These are phyloP conservation scores for Nibea albiflora DNA, from an alignment of 2,113 vertebrate genomes.

Conservation along the genomic window DNA sequence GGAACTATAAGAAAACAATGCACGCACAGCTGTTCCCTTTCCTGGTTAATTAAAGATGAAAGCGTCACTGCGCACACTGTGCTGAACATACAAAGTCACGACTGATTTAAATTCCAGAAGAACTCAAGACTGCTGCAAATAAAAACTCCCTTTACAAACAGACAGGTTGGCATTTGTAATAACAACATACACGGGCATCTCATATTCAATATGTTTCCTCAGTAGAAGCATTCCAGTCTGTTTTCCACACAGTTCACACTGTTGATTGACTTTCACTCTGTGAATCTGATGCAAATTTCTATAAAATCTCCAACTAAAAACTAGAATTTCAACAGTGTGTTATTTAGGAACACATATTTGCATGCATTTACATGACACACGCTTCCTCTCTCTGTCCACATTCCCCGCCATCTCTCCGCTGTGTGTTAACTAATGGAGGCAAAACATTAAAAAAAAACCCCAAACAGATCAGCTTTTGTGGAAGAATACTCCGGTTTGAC, in stretches of 20 bases:
- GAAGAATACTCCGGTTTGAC: too few species aligned
- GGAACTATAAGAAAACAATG: neutral
- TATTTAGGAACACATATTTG: too few species aligned
- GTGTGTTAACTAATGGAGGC: neutral
- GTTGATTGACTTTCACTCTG: too few species aligned
- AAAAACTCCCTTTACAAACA: conserved; percentile 69
- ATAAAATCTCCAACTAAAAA: too few species aligned
- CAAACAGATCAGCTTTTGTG: neutral
- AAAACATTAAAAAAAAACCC: neutral
- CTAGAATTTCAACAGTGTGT: too few species aligned
- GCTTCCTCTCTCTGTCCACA: neutral
- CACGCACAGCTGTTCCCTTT: neutral
- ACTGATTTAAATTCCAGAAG: neutral
- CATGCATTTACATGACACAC: too few species aligned
- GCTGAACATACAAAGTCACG: neutral
- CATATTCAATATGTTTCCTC: neutral
- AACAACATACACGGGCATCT: neutral
- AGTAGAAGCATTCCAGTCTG: neutral
- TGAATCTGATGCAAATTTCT: too few species aligned
- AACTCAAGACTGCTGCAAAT: conserved; percentile 26
- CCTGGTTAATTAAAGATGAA: neutral
- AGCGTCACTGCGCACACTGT: neutral
- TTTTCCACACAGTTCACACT: too few species aligned
- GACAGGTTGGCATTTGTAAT: neutral
- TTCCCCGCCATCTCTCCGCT: neutral